phyloP scores from a whole-genome alignment of 2,797 vertebrate species.

The Brotogeris chrysoptera region DNA sequence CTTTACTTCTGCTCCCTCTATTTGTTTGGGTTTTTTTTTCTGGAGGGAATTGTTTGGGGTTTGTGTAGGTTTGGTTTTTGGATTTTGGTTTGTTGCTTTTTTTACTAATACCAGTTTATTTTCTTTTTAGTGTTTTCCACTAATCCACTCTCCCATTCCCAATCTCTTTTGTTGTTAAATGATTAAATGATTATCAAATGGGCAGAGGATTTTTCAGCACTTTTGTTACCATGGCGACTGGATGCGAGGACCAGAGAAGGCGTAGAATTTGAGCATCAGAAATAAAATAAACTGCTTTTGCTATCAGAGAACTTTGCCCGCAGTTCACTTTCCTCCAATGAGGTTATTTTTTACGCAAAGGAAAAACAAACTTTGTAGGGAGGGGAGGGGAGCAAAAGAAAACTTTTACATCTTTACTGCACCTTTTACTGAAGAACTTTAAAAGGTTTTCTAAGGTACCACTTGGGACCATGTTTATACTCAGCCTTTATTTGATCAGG shows the following conservation, averaged over 20 bases:
- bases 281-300: slow-evolving; percentile 35
- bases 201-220: neutral
- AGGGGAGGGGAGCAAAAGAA: neutral
- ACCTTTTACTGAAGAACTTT: neutral
- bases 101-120: neutral
- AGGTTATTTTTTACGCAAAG: neutral
- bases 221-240: slow-evolving; percentile 15
- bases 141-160: neutral
- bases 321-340: neutral
- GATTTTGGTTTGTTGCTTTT: neutral
- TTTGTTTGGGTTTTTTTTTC: too few relatives aligned
- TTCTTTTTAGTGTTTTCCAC: neutral
- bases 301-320: slow-evolving; percentile 2
- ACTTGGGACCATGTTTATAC: neutral
- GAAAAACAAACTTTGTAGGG: neutral
- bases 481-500: neutral
- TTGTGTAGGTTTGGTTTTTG: neutral
- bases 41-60: neutral
- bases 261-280: slow-evolving; percentile 6
- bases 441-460: neutral
- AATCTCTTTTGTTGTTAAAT: slow-evolving; percentile 29
- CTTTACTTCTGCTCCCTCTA: neutral
- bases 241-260: neutral
- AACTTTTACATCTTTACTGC: neutral
- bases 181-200: slow-evolving; percentile 46